Conservation (phyloP, 2,888 invertebrate genomes). For the Ectropis crepuscularia region DNA sequence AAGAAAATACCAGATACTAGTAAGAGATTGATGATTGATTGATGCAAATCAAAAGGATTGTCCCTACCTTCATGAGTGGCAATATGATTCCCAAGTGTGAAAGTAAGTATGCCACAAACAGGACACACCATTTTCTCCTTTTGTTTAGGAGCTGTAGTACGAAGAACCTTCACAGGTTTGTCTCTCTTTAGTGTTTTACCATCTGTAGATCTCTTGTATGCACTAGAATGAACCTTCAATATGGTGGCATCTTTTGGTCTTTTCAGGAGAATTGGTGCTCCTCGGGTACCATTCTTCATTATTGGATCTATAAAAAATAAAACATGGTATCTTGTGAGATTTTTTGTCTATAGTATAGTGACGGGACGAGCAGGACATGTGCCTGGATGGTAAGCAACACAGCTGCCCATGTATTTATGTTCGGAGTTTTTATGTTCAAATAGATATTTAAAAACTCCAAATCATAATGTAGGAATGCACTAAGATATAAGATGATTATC, state of each 20-base stretch:
- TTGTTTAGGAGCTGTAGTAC: constrained; percentile 60
- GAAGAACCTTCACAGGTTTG: constrained; percentile 62
- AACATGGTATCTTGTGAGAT: too few relatives aligned
- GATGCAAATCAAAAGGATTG: too few relatives aligned
- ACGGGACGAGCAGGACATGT: too few relatives aligned
- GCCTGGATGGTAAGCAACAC: too few relatives aligned
- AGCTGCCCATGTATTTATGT: too few relatives aligned
- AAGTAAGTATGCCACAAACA: constrained; percentile 80
- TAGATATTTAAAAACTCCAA: too few relatives aligned
- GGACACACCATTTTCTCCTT: constrained; percentile 80
- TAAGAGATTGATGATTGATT: too few relatives aligned
- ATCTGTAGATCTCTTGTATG: constrained; percentile 55
- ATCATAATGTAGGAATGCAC: too few relatives aligned
- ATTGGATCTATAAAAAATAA: constrained; percentile 66
- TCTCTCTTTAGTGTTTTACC: constrained; percentile 50
- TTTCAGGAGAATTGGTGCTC: constrained; percentile 74
- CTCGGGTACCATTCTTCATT: constrained; percentile 74
- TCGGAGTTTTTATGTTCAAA: too few relatives aligned
- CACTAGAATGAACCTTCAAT: constrained; percentile 65
- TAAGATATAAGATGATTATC: too few relatives aligned
- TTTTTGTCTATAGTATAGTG: too few relatives aligned
- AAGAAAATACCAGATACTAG: too few relatives aligned
- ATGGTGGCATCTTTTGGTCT: constrained; percentile 78
- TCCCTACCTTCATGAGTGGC: constrained; percentile 76
- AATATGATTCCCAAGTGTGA: constrained; percentile 76